Evolutionary conservation across 2,888 invertebrate genomes (phyloP).

Genomic region (Brenthis hecate): DNA sequence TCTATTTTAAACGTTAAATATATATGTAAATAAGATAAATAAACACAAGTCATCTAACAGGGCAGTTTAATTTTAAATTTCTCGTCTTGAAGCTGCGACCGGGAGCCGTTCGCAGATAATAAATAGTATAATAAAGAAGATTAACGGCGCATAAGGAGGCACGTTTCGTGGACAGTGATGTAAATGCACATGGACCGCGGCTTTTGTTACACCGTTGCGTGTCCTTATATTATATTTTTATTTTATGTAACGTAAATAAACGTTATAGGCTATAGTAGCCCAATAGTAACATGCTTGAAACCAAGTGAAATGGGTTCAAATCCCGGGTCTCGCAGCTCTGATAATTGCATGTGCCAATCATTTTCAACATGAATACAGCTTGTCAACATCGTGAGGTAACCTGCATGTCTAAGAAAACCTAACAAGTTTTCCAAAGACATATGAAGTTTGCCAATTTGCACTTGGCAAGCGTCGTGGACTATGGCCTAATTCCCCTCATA

Average conservation of each 20-base stretch:
- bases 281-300: too few relatives aligned
- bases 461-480: too few relatives aligned
- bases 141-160: slow-evolving; percentile 78
- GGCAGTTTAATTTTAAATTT: slow-evolving; percentile 55
- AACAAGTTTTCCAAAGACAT: too few relatives aligned
- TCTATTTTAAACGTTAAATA: background rate
- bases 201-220: slow-evolving; percentile 50
- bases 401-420: too few relatives aligned
- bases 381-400: too few relatives aligned
- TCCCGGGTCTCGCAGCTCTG: too few relatives aligned
- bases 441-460: too few relatives aligned
- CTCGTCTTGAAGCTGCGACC: slow-evolving; percentile 52
- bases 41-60: slow-evolving; percentile 32
- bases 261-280: too few relatives aligned
- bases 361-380: too few relatives aligned
- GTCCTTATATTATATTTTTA: background rate
- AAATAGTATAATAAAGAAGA: slow-evolving; percentile 79
- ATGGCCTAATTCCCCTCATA: too few relatives aligned
- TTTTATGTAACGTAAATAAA: background rate
- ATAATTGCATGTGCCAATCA: too few relatives aligned
- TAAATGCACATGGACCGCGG: slow-evolving; percentile 60
- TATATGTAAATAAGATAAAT: background rate
- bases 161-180: slow-evolving; percentile 75
- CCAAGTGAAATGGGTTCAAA: too few relatives aligned
- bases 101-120: slow-evolving; percentile 61